Base-by-base conservation (phyloP, 2,888 invertebrate species). In the Eudasyphora cyanicolor region DNA sequence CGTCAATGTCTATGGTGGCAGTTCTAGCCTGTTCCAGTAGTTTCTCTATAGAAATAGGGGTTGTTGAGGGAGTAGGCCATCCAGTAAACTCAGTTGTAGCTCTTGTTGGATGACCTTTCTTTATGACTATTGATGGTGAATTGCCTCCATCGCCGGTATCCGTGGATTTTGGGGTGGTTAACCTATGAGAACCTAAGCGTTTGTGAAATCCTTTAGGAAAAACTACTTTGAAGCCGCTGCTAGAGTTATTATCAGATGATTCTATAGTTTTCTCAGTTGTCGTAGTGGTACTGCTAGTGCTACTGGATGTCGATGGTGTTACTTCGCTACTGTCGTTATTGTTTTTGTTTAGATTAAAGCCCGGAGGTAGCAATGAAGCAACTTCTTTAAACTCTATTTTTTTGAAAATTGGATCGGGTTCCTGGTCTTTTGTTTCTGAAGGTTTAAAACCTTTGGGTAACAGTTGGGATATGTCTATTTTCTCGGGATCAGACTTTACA, bases 51-150 rank as follows among this genome's bases (percentile, higher is more conserved):
- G 97, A 96, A 86, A 97, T 95, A 0, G 97, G 97, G 0, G 97
- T 97, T 0, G 97, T 97, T 0, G 97, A 96, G 6, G 96, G 95
- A 0, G 97, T 96, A 12, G 97, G 97, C 97, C 97, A 97, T 17
- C 97, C 97, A 14, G 97, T 97, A 88, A 97, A 97, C 91, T 97
- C 97, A 19, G 97, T 97, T 8, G 97, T 96, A 24, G 95, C 96
- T 95, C 97, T 95, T 24, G 94, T 94, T 0, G 97, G 97, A 94
- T 97, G 97, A 86, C 97, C 97, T 91, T 96, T 97, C 85, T 95
- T 95, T 87, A 97, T 97, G 73, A 95, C 94, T 6, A 96, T 96
- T 0, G 92, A 90, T 0, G 93, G 93, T 0, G 93, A 91, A 1
- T 93, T 93, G 32, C 92, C 91, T n/a, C 86, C 89, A 12, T 71